Base-by-base conservation (phyloP, 2,113 vertebrate species). In the Choloepus hoffmanni region DNA sequence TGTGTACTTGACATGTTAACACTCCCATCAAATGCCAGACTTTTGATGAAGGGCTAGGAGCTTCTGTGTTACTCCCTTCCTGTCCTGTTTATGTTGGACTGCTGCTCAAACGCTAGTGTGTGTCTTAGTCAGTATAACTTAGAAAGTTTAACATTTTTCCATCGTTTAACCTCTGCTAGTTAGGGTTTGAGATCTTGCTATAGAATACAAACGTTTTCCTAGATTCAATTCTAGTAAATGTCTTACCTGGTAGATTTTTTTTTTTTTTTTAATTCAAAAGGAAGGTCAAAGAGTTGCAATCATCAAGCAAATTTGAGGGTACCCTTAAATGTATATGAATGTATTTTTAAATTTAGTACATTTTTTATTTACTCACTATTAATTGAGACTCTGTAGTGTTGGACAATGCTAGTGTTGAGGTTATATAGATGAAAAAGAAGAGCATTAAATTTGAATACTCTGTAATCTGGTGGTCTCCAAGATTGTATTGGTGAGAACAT, bases 51-150 rank as follows among this genome's bases (percentile, higher is more conserved):
- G 78, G 82, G 21, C 65, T 60, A 30, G 65, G 84, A 43, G 78
- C 93, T 82, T 36, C 95, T 36, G 91, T 67, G 83, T 48, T 60
- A 68, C 83, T 92, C 91, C 96, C 92, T 96, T 96, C 92, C 83
- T 68, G 81, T 84, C 89, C 83, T 94, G 89, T 96, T 97, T 95
- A 33, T 70, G 15, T 85, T 91, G 96, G 97, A 94, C 67, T 1
- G 10, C 8, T 3, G 53, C 85, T 85, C 74, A 14, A 33, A 43
- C 89, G 24, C 58, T 67, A 33, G 0, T 7, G 43, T 78, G 72
- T 21, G 60, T 50, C 90, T 58, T 65, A 2, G 36, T 81, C 76
- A 36, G 60, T 5, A 1, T 72, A 85, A 93, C 40, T 89, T 48
- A 76, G 67, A 94, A 76, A n/a, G 23, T 1, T 58, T 86, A 86